A percentile compares a stretch with the other conserved stretches of the same genome.
phyloP scores from a whole-genome alignment of 2,888 invertebrate genomes.

The Heteromyza rotundicornis region DNA sequence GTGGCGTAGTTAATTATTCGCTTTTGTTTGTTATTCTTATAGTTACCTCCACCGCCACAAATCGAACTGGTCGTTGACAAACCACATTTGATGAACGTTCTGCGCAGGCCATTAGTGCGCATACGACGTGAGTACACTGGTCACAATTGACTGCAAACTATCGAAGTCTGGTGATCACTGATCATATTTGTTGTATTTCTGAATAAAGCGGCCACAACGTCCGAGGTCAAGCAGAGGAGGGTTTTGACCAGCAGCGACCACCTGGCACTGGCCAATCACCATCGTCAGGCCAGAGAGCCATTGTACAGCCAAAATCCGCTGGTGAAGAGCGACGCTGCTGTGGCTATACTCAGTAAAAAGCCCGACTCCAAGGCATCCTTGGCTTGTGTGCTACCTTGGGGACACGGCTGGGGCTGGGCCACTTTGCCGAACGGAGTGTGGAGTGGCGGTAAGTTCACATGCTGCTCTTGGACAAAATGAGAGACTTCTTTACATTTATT shows the following conservation, averaged over 20 bases:
- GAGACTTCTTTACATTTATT: slow-evolving; percentile 7
- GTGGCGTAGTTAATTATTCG: too few relatives aligned
- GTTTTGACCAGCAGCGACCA: slow-evolving; percentile 37
- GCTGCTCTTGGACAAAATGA: background rate
- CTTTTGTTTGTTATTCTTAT: slow-evolving; percentile 45
- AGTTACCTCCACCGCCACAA: slow-evolving; percentile 77
- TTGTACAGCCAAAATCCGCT: slow-evolving; percentile 55
- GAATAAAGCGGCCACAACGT: slow-evolving; percentile 65
- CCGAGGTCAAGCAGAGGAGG: slow-evolving; percentile 63
- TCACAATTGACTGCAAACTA: too few relatives aligned
- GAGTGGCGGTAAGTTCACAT: slow-evolving; percentile 69
- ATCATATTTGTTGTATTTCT: too few relatives aligned
- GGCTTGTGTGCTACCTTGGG: slow-evolving; percentile 66
- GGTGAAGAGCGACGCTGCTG: slow-evolving; percentile 61
- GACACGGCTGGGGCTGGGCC: slow-evolving; percentile 80
- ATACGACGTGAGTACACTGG: slow-evolving; percentile 68
- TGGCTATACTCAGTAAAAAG: slow-evolving; percentile 62
- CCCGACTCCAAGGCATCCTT: slow-evolving; percentile 60
- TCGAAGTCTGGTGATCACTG: background rate
- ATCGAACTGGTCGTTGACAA: slow-evolving; percentile 76
- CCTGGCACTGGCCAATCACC: slow-evolving; percentile 44
- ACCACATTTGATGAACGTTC: slow-evolving; percentile 70
- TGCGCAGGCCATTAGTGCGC: slow-evolving; percentile 69
- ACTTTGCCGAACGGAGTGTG: slow-evolving; percentile 71
- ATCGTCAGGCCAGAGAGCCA: too few relatives aligned